Conservation (phyloP, 2,888 invertebrate genomes). For the Creontiades dilutus region DNA sequence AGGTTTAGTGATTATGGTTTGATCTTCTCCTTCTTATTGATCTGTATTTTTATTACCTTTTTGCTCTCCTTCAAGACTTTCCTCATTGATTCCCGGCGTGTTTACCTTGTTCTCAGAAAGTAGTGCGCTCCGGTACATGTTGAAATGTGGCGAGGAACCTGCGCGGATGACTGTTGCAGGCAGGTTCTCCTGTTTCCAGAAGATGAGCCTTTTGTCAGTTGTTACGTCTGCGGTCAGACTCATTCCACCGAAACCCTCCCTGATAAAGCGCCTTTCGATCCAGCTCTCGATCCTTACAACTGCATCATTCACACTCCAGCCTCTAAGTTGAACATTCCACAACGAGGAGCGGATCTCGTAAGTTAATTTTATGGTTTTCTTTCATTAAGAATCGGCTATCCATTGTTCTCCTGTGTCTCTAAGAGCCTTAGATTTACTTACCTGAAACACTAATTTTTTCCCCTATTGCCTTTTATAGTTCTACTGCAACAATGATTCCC, state of each 20-base stretch:
- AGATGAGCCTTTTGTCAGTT: conserved; percentile 73
- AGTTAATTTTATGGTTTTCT: conserved; percentile 31
- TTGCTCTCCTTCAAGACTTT: conserved; percentile 14
- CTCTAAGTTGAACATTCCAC: conserved; percentile 73
- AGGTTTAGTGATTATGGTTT: conserved; percentile 68
- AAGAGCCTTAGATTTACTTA: no score
- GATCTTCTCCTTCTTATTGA: conserved; percentile 52
- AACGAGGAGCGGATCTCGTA: conserved; percentile 73
- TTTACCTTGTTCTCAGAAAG: background rate
- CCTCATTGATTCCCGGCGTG: background rate
- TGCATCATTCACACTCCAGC: conserved; percentile 69
- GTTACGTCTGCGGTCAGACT: conserved; percentile 75
- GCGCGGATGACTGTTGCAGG: conserved; percentile 75
- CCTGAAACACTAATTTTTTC: no score
- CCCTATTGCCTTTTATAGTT: no score
- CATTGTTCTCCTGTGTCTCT: background rate
- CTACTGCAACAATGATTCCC: no score
- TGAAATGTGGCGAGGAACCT: conserved; percentile 75
- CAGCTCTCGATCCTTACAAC: conserved; percentile 71
- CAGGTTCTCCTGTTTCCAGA: conserved; percentile 74
- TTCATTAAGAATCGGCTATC: background rate
- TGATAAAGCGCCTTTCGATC: conserved; percentile 70
- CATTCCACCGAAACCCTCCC: conserved; percentile 69
- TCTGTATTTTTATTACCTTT: conserved; percentile 32
- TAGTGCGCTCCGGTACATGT: conserved; percentile 6